A percentile compares a stretch with the other conserved stretches of the same genome.
Conservation (phyloP, 2,888 invertebrate genomes). For the Lysandra bellargus region DNA sequence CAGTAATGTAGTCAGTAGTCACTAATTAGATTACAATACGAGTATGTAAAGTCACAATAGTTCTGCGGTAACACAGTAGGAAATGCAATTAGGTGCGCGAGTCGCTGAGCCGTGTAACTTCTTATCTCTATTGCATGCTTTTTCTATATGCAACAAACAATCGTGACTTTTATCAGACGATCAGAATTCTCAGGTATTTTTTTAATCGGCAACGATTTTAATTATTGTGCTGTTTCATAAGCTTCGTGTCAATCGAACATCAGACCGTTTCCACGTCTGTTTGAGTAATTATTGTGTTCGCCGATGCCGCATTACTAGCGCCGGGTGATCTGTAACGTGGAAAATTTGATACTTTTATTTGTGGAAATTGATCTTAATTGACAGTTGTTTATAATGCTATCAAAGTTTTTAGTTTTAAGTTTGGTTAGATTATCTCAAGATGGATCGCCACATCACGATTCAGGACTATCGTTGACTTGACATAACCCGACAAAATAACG, state of each 20-base stretch:
- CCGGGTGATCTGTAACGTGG: conserved; percentile 16
- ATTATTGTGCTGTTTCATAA: conserved; percentile 75
- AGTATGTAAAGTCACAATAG: conserved; percentile 47
- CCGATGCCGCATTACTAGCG: conserved; percentile 6
- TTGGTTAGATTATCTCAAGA: background rate
- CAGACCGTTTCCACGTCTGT: conserved; percentile 41
- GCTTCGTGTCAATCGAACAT: conserved; percentile 71
- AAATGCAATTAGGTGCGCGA: conserved; percentile 75
- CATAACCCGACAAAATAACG: no score
- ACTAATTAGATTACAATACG: conserved; percentile 22
- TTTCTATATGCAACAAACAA: conserved; percentile 80
- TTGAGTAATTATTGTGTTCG: conserved; percentile 9
- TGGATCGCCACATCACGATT: no score
- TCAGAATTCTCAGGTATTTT: conserved; percentile 77
- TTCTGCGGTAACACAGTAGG: conserved; percentile 72
- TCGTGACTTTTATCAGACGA: conserved; percentile 71
- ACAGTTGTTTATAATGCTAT: background rate
- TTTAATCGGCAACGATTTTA: conserved; percentile 69
- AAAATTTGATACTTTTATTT: background rate
- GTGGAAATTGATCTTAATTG: background rate
- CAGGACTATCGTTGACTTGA: no score
- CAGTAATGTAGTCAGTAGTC: background rate
- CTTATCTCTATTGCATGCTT: conserved; percentile 80
- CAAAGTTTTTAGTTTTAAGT: background rate
- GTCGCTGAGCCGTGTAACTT: conserved; percentile 73